Conservation (phyloP, 1,140 invertebrate genomes). For the Whitmania pigra region DNA sequence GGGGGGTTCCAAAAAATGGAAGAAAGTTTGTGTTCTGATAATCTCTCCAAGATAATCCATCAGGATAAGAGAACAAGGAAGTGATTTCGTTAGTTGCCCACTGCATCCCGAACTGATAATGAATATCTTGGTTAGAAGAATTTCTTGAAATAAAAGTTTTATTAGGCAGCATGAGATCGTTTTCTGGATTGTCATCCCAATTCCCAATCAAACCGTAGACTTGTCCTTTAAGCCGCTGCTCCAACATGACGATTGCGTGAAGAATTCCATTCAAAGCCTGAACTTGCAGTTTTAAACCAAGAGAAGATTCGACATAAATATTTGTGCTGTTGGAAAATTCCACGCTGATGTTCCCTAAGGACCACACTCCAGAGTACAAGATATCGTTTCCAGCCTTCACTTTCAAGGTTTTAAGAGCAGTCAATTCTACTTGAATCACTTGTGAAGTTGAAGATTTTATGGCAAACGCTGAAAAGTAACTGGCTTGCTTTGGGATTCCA, state of each 20-base stretch:
- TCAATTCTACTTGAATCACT: neutral
- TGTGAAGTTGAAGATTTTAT: neutral
- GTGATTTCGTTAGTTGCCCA: neutral
- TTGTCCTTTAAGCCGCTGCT: neutral
- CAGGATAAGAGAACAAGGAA: neutral
- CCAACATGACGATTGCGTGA: neutral
- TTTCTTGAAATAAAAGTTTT: neutral
- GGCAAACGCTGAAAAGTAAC: constrained; percentile 7
- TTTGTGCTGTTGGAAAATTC: neutral
- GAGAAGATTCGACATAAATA: neutral
- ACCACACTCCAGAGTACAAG: too few species aligned
- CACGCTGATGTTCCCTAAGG: neutral
- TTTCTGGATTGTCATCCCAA: constrained; percentile 7
- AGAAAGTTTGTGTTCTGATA: neutral
- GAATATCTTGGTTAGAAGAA: neutral
- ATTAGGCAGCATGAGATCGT: constrained; percentile 6
- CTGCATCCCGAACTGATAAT: neutral
- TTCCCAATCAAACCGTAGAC: constrained; percentile 8
- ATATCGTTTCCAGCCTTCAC: neutral
- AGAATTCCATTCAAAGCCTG: neutral
- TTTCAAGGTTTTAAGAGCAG: neutral
- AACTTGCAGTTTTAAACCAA: neutral
- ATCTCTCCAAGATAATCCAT: constrained; percentile 2
- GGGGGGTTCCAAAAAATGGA: neutral
- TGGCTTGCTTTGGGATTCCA: neutral